Conservation (phyloP, 2,113 vertebrate species). For the Argyrosomus japonicus region DNA sequence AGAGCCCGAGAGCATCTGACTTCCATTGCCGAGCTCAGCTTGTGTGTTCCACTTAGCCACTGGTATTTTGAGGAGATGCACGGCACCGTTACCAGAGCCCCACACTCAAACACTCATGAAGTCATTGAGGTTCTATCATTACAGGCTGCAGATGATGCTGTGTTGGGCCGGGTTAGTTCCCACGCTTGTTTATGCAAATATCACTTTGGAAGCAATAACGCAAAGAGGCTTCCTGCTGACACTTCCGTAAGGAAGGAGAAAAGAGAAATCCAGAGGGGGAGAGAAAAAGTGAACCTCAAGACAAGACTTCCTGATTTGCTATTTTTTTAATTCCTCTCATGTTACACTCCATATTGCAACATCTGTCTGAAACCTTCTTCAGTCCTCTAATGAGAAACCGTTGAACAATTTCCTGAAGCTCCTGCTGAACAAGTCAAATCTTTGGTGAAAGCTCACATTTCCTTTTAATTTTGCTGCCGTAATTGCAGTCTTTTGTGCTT, state of each 20-base stretch:
- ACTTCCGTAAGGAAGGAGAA: slow-evolving; percentile 50
- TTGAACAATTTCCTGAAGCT: slow-evolving; percentile 72
- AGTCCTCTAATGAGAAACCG: slow-evolving; percentile 52
- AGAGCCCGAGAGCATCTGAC: slow-evolving; percentile 78
- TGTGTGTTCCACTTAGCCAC: slow-evolving; percentile 81
- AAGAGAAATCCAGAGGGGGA: slow-evolving; percentile 40
- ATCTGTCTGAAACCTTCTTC: slow-evolving; percentile 33
- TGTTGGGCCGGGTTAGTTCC: slow-evolving; percentile 65
- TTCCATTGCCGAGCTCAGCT: slow-evolving; percentile 77
- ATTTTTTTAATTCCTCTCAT: slow-evolving; percentile 26
- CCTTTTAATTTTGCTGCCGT: slow-evolving; percentile 32
- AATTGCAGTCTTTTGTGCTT: background rate
- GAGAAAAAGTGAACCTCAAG: slow-evolving; percentile 24
- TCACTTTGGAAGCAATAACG: slow-evolving; percentile 44
- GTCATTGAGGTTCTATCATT: slow-evolving; percentile 82
- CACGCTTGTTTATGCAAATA: slow-evolving; percentile 70
- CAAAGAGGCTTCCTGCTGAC: slow-evolving; percentile 54
- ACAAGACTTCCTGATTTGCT: slow-evolving; percentile 44
- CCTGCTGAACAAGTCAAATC: slow-evolving; percentile 67
- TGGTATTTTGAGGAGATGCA: slow-evolving; percentile 74
- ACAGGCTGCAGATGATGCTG: slow-evolving; percentile 72
- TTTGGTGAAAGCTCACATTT: slow-evolving; percentile 44
- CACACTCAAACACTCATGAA: slow-evolving; percentile 70
- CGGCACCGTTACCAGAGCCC: slow-evolving; percentile 65
- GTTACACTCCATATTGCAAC: slow-evolving; percentile 51